Conservation (phyloP, 2,797 vertebrate genomes). For the Semotilus atromaculatus region DNA sequence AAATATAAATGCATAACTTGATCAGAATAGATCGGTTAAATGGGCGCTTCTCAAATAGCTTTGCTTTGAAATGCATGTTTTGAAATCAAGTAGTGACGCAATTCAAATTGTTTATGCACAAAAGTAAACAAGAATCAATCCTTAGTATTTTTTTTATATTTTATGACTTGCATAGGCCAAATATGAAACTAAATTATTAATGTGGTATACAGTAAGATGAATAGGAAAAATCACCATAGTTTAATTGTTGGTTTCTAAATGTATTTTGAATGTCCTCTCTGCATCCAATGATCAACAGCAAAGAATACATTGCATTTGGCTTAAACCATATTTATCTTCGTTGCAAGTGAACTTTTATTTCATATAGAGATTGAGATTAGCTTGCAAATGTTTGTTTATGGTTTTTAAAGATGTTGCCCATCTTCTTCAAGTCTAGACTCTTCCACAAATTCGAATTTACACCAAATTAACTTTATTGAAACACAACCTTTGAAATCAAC, state of each 20-base stretch:
- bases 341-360: background rate
- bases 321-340: background rate
- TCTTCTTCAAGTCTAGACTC: background rate
- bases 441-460: background rate
- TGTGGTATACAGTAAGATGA: background rate
- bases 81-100: background rate
- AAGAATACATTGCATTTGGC: background rate
- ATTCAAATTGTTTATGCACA: background rate
- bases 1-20: conserved; percentile 12
- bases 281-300: background rate
- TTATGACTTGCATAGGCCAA: background rate
- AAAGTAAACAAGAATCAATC: background rate
- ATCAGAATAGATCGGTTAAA: background rate
- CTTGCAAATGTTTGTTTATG: background rate
- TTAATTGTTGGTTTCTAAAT: background rate
- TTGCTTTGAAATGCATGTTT: background rate
- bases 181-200: too few species aligned
- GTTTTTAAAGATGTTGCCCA: background rate
- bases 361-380: background rate
- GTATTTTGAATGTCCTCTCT: background rate
- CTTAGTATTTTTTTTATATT: background rate
- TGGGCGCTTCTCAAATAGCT: background rate
- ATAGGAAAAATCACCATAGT: background rate
- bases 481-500: background rate
- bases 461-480: background rate